Base-by-base conservation (phyloP, 2,888 invertebrate species). In the Melanotus villosus region DNA sequence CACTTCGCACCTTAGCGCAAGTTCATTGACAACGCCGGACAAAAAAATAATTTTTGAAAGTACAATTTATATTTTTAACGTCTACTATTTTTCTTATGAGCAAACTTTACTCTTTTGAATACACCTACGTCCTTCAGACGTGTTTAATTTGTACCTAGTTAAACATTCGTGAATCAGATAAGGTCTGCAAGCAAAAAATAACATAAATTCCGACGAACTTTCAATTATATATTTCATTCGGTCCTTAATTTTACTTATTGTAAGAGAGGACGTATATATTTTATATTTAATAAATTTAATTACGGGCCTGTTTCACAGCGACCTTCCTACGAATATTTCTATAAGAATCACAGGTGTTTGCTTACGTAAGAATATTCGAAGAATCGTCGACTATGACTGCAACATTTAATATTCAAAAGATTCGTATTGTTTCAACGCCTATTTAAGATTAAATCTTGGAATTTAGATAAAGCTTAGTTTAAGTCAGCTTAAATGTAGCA, bases 341-440 rank as follows among this genome's bases (percentile, higher is more conserved):
- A 6, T 47, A 21, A 21, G 23, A 18, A 12, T n/a, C 47, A 23
- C 47, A 47, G 47, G 47, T 47, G 52, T 32, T 18, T 7, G 32
- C 14, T 52, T 52, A 32, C 52, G 52, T 32, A 52, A 47, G 23
- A 9, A 50, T 12, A 18, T 52, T 52, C 32, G 32, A 3, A 32
- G 52, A 52, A 52, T 32, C 52, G n/a, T 14, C 19, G n/a, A 5
- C 45, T 12, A 26, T 50, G 50, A 50, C 50, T 50, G 14, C 52
- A 52, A n/a, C 32, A 32, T 32, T 21, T 32, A 52, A 32, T 52
- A 52, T 32, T 52, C 52, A 52, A 19, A 14, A 3, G 32, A 12
- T 16, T 16, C 47, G n/a, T 47, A 47, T 47, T 47, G 47, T 47
- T 47, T 47, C 21, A 32, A 12, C 32, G 52, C 47, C 45, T 45